Evolutionary conservation across 2,888 invertebrate species (phyloP).

Genomic region (Drosophila demipolita): DNA sequence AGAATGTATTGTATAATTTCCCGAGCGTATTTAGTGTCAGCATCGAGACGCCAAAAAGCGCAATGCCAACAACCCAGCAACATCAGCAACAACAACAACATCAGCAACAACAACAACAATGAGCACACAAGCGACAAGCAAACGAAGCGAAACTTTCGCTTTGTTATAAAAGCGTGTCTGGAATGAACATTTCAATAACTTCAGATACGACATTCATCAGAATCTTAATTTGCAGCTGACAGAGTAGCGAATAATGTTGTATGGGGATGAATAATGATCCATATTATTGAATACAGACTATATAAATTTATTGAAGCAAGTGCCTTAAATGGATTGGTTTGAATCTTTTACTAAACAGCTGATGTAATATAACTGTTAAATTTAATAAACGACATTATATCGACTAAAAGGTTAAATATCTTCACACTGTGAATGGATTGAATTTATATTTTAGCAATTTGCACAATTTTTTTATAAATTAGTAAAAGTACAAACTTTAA

Average conservation of each 20-base stretch:
- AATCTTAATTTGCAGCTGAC: neutral
- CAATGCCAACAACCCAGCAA: constrained; percentile 35
- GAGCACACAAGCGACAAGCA: constrained; percentile 33
- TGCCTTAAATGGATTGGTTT: neutral
- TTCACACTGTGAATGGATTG: neutral
- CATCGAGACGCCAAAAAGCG: constrained; percentile 55
- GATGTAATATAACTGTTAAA: neutral
- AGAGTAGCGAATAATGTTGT: neutral
- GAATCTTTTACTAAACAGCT: neutral
- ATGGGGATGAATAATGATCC: neutral
- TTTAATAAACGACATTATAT: neutral
- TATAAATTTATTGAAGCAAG: neutral
- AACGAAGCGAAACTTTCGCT: constrained; percentile 44
- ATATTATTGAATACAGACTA: neutral
- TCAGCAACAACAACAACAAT: constrained; percentile 18
- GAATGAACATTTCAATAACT: constrained; percentile 12
- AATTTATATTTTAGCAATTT: neutral
- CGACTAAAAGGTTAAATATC: neutral
- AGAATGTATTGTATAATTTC: constrained; percentile 84
- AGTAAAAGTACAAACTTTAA: neutral
- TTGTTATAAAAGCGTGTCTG: constrained; percentile 11
- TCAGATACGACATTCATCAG: neutral
- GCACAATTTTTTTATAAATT: neutral
- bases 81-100: constrained; percentile 22
- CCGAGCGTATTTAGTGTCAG: constrained; percentile 82